Evolutionary conservation across 2,797 vertebrate genomes (phyloP).

Genomic region (Brachyrhaphis roseni): DNA sequence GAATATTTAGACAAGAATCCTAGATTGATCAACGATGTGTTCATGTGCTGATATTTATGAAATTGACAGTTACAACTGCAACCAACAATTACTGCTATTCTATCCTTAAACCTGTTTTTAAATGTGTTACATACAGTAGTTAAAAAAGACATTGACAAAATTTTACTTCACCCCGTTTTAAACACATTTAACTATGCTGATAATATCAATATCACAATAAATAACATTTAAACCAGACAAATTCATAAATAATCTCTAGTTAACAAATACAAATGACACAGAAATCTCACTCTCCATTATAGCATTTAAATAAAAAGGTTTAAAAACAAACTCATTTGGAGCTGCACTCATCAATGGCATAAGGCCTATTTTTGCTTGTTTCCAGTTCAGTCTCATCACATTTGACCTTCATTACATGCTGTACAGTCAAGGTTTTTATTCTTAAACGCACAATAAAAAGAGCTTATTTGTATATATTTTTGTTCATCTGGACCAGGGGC

Average conservation of each 20-base stretch:
- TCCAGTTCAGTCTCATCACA: not conserved
- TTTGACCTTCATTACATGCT: not conserved
- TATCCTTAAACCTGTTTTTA: not conserved
- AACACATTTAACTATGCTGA: not conserved
- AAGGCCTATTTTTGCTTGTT: not conserved
- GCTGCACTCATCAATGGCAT: not conserved
- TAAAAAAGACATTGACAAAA: not conserved
- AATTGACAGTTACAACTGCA: not conserved
- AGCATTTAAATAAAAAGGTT: not conserved
- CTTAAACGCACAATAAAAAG: not conserved
- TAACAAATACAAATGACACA: not conserved
- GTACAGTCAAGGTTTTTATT: not conserved
- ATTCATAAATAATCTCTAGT: not conserved
- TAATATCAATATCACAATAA: not conserved
- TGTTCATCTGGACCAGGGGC: not conserved
- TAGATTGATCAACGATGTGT: not conserved
- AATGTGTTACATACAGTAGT: not conserved
- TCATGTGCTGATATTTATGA: not conserved
- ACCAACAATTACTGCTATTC: not conserved
- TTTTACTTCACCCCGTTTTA: not conserved
- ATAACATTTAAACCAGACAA: not conserved
- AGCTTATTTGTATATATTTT: not conserved
- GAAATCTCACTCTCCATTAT: not conserved
- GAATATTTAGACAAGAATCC: not conserved
- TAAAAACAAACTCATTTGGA: not conserved